Base-by-base conservation (phyloP, 2,888 invertebrate species). In the Lochmaea capreae region DNA sequence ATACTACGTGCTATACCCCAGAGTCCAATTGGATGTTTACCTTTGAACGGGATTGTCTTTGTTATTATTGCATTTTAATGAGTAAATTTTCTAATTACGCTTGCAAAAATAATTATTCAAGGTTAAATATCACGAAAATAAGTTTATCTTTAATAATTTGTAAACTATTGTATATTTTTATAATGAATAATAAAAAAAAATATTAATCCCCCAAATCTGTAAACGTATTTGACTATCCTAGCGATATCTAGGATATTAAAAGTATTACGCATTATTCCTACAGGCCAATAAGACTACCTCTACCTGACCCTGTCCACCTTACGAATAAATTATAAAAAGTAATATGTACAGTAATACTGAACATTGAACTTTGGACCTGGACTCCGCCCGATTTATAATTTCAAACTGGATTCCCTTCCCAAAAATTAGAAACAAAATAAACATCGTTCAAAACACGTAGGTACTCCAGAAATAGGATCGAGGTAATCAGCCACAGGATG, bases 361-460 rank as follows among this genome's bases (percentile, higher is more conserved):
- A 70, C 54, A 26, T 54, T 63, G 70, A 63, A 70, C 70, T 70
- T 70, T 63, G 54, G 18, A 54, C 39, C 54, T 57, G 63, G 16
- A 46, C 63, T 43, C 57, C n/a, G 54, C 18, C 33, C 26, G 43
- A 63, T 54, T 63, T 61, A 63, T 18, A 63, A 57, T 63, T 63
- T 22, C 18, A 22, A 33, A 70, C 12, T 18, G 43, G 62, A 63
- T 70, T 63, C 62, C 63, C 57, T 43, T 54, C 18, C 26, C 26
- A 4, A 63, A 63, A 63, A 42, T 54, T 8, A 57, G 57, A 70
- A 70, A 70, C 65, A 70, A 65, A 57, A 63, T 70, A 63, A 63
- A 70, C 18, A 61, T 11, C 54, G 39, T 57, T 57, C 8, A 54
- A 18, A 54, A 54, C 54, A 16, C n/a, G 16, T n/a, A n/a, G n/a